Conservation (phyloP, 1,140 invertebrate genomes). For the Diorhabda carinulata region DNA sequence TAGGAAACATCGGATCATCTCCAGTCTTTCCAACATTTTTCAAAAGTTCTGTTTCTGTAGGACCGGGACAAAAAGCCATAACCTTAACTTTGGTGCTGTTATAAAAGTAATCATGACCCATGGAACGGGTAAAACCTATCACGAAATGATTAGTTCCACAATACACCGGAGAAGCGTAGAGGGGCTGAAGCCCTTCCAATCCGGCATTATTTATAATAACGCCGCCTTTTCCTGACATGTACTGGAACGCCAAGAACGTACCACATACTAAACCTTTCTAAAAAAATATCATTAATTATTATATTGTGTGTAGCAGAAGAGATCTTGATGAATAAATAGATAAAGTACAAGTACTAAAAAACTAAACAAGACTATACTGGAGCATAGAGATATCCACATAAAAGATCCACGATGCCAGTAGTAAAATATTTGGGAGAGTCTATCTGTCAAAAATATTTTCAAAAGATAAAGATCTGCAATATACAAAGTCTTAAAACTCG, state of each 20-base stretch:
- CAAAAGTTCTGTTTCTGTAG: constrained; percentile 39
- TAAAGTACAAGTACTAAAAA: too few species aligned
- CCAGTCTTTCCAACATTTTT: constrained; percentile 35
- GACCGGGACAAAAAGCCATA: constrained; percentile 46
- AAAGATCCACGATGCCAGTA: too few species aligned
- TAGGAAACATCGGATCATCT: neutral
- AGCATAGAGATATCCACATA: too few species aligned
- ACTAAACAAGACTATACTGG: too few species aligned
- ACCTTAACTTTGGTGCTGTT: constrained; percentile 49
- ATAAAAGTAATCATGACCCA: constrained; percentile 42
- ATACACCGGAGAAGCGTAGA: constrained; percentile 49
- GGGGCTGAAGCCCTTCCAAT: constrained; percentile 48
- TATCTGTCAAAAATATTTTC: too few species aligned
- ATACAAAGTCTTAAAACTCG: too few species aligned
- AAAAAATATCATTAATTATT: constrained; percentile 1
- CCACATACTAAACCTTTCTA: constrained; percentile 46
- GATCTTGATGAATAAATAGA: too few species aligned
- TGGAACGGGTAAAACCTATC: constrained; percentile 48
- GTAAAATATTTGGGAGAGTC: too few species aligned
- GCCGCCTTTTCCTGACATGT: constrained; percentile 50
- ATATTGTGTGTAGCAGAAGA: neutral
- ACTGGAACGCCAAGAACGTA: constrained; percentile 47
- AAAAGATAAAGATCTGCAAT: too few species aligned
- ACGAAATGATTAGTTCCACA: constrained; percentile 53
- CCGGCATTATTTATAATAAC: constrained; percentile 49